Evolutionary conservation across 1,140 invertebrate genomes (phyloP).

Genomic region (Mesaphorura yosii): DNA sequence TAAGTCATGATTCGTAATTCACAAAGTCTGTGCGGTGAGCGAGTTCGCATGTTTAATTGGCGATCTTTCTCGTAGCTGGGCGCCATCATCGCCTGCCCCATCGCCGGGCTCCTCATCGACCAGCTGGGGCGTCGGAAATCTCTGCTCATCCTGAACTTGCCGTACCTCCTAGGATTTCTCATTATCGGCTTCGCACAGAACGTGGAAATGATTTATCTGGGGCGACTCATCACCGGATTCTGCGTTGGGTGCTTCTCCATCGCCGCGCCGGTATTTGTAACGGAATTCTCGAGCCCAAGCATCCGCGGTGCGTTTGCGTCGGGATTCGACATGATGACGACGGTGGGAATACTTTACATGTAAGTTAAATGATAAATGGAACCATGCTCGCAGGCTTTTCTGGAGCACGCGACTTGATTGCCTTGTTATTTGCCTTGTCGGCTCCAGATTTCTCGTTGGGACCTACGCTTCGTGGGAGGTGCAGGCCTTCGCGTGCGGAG

Average conservation of each 20-base stretch:
- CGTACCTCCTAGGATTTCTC: slow-evolving; percentile 62
- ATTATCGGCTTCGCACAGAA: slow-evolving; percentile 54
- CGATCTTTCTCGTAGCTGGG: too few species aligned
- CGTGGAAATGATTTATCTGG: slow-evolving; percentile 42
- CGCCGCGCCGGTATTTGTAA: slow-evolving; percentile 64
- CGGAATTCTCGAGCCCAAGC: slow-evolving; percentile 63
- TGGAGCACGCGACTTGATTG: too few species aligned
- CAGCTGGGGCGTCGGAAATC: slow-evolving; percentile 58
- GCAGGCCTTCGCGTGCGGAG: slow-evolving; percentile 50
- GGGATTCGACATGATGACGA: slow-evolving; percentile 64
- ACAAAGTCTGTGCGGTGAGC: too few species aligned
- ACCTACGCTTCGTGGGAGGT: slow-evolving; percentile 54
- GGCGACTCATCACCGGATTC: slow-evolving; percentile 45
- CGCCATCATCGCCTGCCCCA: slow-evolving; percentile 56
- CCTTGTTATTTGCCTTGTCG: too few species aligned
- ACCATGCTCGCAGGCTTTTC: background rate
- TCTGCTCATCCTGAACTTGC: slow-evolving; percentile 55
- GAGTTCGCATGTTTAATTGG: too few species aligned
- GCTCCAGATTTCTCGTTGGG: slow-evolving; percentile 46
- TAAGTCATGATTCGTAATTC: background rate
- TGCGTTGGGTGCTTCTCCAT: slow-evolving; percentile 47
- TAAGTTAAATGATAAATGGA: slow-evolving; percentile 41
- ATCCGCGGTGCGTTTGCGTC: slow-evolving; percentile 68
- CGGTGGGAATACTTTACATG: slow-evolving; percentile 55
- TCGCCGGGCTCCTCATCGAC: slow-evolving; percentile 58